Base-by-base conservation (phyloP, 2,113 vertebrate species). In the Prunella himalayana region DNA sequence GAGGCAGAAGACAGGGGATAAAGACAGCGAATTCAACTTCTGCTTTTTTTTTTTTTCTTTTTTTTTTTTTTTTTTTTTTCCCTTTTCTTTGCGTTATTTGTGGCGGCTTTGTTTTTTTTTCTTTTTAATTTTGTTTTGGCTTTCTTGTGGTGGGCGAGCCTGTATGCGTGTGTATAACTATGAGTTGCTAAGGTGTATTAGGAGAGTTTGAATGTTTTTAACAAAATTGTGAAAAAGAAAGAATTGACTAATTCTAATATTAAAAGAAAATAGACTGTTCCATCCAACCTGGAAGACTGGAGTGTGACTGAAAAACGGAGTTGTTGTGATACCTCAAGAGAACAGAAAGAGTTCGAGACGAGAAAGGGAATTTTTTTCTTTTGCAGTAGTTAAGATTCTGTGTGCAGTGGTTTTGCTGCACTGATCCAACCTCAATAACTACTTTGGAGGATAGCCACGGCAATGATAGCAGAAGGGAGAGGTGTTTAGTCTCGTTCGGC, bases 11-110 rank as follows among this genome's bases (percentile, higher is more conserved):
- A 22, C 8, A 7, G n/a, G 13, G 3, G 6, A 37, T 50, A 79
- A 56, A 15, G 20, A 16, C 24, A 17, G 9, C 3, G 27, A 37
- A 57, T 39, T 42, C 51, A 15, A 3, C 7, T 54, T 49, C 21
- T 33, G 45, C 2, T 5, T 19, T 51, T 30, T 24, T 19, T 13
- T 12, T 1, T 1, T 6, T 7, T 24, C 14, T 24, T 49, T 13
- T 42, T 42, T 16, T 42, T 42, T 44, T 18, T 5, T 19, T 51
- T 30, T 5, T 19, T 51, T 30, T 7, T 7, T 19, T 9, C 5
- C 22, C 15, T 23, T 39, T n/a, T 15, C 13, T 14, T 39, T 17
- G 11, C 12, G 6, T 18, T 51, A 23, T 39, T 66, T 44, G 23
- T n/a, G 6, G 7, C 6, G 30, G 8, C 8, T 41, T 54, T 54